A percentile compares a stretch with the other conserved stretches of the same genome.
These are phyloP conservation scores for Drosophila bunnanda DNA, from an alignment of 2,888 invertebrate species.

Conservation along the genomic window DNA sequence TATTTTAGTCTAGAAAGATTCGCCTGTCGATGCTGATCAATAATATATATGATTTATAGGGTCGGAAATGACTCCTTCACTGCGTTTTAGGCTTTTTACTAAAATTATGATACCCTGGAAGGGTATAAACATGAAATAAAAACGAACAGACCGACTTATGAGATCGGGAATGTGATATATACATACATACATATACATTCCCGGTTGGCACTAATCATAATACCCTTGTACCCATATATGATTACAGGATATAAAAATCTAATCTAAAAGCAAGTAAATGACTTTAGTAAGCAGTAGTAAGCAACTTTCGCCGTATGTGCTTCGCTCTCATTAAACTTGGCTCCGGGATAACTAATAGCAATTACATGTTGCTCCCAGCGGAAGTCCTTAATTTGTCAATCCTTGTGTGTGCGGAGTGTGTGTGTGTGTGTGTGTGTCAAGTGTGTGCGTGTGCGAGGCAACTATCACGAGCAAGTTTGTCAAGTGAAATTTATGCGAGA, in stretches of 20 bases:
- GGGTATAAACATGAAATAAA: too few species aligned
- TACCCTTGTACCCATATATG: too few species aligned
- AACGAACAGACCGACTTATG: too few species aligned
- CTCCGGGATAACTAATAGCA: constrained; percentile 41
- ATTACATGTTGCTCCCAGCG: constrained; percentile 46
- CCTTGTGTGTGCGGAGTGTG: constrained; percentile 1
- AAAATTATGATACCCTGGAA: too few species aligned
- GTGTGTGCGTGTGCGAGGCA: constrained; percentile 17
- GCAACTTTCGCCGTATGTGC: constrained; percentile 5
- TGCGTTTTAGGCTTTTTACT: too few species aligned
- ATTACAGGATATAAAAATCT: background rate
- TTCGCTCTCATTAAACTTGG: constrained; percentile 44
- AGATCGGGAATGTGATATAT: too few species aligned
- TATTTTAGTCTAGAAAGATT: too few species aligned
- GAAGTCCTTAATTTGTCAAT: constrained; percentile 72
- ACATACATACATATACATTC: too few species aligned
- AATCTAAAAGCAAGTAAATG: constrained; percentile 4
- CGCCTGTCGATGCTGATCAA: too few species aligned
- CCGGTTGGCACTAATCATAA: too few species aligned
- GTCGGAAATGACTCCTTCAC: too few species aligned
- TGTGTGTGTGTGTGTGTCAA: background rate
- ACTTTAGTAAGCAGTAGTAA: background rate
- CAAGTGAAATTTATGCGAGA: constrained; percentile 79
- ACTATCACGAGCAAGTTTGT: constrained; percentile 72
- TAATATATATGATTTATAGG: too few species aligned